Percentiles rank a stretch among this genome's conserved stretches.
These are phyloP conservation scores for Aradophagus sp. DNA, from an alignment of 1,140 invertebrate genomes.

Conservation along the genomic window DNA sequence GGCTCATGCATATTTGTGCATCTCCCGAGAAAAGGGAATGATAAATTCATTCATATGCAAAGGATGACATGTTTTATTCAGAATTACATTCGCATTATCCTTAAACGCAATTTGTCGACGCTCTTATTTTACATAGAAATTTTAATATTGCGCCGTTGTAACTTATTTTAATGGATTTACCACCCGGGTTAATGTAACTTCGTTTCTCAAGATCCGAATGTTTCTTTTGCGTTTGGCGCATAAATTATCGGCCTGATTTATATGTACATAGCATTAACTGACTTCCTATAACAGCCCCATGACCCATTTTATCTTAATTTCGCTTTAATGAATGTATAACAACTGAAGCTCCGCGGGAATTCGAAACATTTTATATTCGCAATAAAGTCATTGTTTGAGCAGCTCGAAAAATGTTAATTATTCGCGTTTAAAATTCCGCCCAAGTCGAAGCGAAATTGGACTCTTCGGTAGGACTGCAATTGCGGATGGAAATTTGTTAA, in stretches of 20 bases:
- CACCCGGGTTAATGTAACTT: constrained; percentile 14
- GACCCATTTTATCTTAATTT: constrained; percentile 36
- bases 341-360: constrained; percentile 3
- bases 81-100: constrained; percentile 52
- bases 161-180: constrained; percentile 39
- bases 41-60: constrained; percentile 55
- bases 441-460: too few relatives aligned
- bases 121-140: constrained; percentile 43
- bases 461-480: too few relatives aligned
- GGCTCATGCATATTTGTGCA: constrained; percentile 50
- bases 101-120: constrained; percentile 54
- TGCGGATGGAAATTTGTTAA: too few relatives aligned
- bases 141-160: constrained; percentile 33
- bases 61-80: constrained; percentile 53
- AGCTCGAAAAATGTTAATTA: too few relatives aligned
- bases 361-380: too few relatives aligned
- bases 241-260: constrained; percentile 32
- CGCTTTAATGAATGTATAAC: constrained; percentile 21
- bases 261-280: constrained; percentile 30
- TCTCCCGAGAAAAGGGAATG: constrained; percentile 43
- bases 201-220: constrained; percentile 16
- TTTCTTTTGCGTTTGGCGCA: constrained; percentile 27
- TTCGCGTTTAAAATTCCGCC: too few relatives aligned
- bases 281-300: constrained; percentile 12
- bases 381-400: too few relatives aligned